Conservation (phyloP, 2,797 vertebrate species). For the Tangara arthus region DNA sequence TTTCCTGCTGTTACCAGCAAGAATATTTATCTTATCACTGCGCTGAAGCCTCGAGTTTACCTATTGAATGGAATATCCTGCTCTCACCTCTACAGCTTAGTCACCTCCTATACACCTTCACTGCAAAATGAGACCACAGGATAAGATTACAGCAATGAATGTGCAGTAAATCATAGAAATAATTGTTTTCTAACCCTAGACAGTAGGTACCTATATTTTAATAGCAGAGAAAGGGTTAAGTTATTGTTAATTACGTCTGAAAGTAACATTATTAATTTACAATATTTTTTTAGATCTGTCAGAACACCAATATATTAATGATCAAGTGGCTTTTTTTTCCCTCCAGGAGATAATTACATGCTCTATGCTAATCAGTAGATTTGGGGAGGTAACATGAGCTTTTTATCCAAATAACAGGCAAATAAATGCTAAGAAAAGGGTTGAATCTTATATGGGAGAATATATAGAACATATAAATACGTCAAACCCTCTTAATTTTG, state of each 20-base stretch:
- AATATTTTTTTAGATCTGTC: not conserved
- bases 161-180: not conserved
- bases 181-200: not conserved
- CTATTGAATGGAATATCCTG: not conserved
- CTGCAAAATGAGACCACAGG: not conserved
- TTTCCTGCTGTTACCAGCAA: not conserved
- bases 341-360: not conserved
- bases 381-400: fast-evolving
- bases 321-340: not conserved
- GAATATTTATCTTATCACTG: not conserved
- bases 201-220: not conserved
- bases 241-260: not conserved
- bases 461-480: not conserved
- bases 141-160: not conserved
- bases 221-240: not conserved
- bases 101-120: not conserved
- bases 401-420: not conserved
- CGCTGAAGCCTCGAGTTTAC: not conserved
- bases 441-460: not conserved
- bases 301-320: not conserved
- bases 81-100: not conserved
- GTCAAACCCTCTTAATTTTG: not conserved
- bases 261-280: not conserved
- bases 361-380: not conserved
- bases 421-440: not conserved